A percentile compares a stretch with the other conserved stretches of the same genome.
These are phyloP conservation scores for Bungarus multicinctus DNA, from an alignment of 2,113 vertebrate genomes.

Conservation along the genomic window DNA sequence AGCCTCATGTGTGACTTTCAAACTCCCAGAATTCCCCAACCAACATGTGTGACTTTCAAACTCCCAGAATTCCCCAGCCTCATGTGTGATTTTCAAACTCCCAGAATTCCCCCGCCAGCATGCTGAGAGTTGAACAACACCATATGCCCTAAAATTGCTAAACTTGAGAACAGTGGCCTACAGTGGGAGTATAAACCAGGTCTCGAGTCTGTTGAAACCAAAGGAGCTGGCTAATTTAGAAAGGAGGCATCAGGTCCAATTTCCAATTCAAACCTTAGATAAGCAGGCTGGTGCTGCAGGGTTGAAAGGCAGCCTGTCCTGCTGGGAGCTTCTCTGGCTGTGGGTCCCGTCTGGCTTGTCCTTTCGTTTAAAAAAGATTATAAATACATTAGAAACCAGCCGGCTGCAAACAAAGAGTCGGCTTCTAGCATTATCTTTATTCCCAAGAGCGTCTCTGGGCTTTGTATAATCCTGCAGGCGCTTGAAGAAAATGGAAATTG, in stretches of 20 bases:
- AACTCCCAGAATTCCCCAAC: neutral
- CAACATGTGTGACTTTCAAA: neutral
- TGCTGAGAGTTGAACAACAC: neutral
- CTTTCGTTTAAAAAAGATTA: neutral
- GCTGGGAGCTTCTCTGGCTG: neutral
- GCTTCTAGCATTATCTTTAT: neutral
- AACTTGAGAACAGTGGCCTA: neutral
- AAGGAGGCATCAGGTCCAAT: neutral
- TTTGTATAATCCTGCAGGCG: neutral
- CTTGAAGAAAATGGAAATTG: neutral
- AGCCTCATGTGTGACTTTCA: neutral
- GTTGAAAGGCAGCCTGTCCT: neutral
- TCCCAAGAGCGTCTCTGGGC: neutral
- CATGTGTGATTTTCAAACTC: neutral
- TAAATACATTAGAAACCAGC: neutral
- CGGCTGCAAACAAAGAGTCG: neutral
- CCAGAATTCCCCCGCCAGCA: neutral
- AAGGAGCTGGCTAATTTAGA: neutral
- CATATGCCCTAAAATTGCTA: neutral
- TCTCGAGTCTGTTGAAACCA: neutral
- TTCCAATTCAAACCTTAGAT: neutral
- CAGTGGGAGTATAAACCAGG: too few species aligned
- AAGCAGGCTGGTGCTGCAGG: neutral
- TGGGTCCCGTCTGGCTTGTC: neutral
- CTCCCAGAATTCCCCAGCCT: neutral